Percentiles rank a stretch among this genome's conserved stretches.
Conservation (phyloP, 2,888 invertebrate species). For the Hypomecis punctinalis region DNA sequence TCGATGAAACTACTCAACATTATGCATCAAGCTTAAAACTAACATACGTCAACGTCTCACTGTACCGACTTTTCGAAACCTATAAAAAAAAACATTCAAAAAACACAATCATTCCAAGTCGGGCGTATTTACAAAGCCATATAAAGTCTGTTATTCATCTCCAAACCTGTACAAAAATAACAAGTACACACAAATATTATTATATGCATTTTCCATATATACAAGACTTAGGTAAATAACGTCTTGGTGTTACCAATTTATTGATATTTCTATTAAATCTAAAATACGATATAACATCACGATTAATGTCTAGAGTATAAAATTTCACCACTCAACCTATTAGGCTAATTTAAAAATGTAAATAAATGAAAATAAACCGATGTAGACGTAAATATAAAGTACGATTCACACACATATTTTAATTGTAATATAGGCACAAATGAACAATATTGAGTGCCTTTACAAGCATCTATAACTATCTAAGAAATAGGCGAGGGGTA, state of each 20-base stretch:
- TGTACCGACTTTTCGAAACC: slow-evolving; percentile 12
- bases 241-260: slow-evolving; percentile 77
- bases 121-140: slow-evolving; percentile 59
- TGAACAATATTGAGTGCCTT: slow-evolving; percentile 72
- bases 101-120: slow-evolving; percentile 17
- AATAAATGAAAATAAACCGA: slow-evolving; percentile 48
- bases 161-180: slow-evolving; percentile 61
- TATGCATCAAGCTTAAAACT: slow-evolving; percentile 27
- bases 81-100: slow-evolving; percentile 11
- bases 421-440: slow-evolving; percentile 78
- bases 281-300: slow-evolving; percentile 42
- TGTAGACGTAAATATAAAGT: slow-evolving; percentile 44
- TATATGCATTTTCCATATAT: slow-evolving; percentile 53
- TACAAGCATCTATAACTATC: slow-evolving; percentile 65
- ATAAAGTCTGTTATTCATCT: slow-evolving; percentile 40
- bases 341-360: slow-evolving; percentile 64
- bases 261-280: slow-evolving; percentile 62
- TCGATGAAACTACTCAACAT: slow-evolving; percentile 22
- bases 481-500: slow-evolving; percentile 76
- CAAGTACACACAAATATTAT: slow-evolving; percentile 47
- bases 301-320: slow-evolving; percentile 73
- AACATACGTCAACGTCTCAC: slow-evolving; percentile 16
- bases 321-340: slow-evolving; percentile 70
- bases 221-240: slow-evolving; percentile 65
- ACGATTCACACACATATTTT: slow-evolving; percentile 62